Percentiles rank a stretch among this genome's conserved stretches.
Conservation (phyloP, 2,113 vertebrate genomes). For the Eulemur rufifrons region DNA sequence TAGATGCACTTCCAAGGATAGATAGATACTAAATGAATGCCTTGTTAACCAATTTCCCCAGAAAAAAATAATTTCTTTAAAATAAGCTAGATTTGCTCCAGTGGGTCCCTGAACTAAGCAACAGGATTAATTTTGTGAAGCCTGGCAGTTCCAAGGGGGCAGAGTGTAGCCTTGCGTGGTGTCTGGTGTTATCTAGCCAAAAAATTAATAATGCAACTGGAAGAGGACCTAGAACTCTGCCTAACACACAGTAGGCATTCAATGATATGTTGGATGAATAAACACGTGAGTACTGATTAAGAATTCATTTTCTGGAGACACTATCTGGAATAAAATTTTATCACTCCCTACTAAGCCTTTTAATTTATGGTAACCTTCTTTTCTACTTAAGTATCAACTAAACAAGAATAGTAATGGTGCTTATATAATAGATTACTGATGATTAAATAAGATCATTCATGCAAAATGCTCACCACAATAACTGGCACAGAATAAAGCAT, state of each 20-base stretch:
- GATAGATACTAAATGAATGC: not conserved
- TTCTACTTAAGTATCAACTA: conserved; percentile 10
- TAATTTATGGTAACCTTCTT: conserved; percentile 14
- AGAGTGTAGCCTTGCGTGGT: not conserved
- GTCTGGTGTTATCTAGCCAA: not conserved
- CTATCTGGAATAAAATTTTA: not conserved
- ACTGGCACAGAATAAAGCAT: not conserved
- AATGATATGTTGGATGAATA: not conserved
- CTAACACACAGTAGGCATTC: not conserved
- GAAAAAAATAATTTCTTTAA: not conserved
- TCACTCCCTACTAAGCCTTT: not conserved
- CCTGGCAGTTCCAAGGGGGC: not conserved
- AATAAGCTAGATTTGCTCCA: not conserved
- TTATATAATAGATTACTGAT: not conserved
- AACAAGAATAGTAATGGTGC: not conserved
- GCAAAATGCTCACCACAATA: not conserved
- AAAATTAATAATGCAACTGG: not conserved
- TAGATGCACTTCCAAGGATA: not conserved
- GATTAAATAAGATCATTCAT: not conserved
- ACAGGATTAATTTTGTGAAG: not conserved
- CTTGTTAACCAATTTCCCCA: not conserved
- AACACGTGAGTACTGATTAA: not conserved
- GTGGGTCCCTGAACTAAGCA: not conserved
- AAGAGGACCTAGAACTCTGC: not conserved
- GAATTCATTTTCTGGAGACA: not conserved